These are phyloP conservation scores for Eretmochelys imbricata DNA, from an alignment of 2,113 vertebrate genomes.

Conservation along the genomic window DNA sequence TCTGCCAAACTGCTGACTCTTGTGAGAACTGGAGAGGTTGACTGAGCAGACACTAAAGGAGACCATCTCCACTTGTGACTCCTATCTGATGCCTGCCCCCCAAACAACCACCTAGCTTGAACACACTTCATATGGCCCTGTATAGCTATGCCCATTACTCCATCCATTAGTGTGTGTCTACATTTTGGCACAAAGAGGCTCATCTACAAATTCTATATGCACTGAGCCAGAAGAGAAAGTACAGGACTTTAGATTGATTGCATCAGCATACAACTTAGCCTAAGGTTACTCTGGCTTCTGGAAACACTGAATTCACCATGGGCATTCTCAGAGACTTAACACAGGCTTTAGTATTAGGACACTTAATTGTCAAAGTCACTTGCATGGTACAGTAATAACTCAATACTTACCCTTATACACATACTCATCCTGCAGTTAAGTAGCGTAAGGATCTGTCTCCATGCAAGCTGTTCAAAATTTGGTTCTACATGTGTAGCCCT, in stretches of 20 bases:
- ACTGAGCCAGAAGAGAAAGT: not conserved
- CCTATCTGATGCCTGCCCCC: not conserved
- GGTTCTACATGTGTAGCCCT: not conserved
- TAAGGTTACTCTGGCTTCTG: not conserved
- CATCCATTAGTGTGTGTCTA: not conserved
- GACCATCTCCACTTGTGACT: not conserved
- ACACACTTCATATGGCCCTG: not conserved
- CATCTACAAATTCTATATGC: not conserved
- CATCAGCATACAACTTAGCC: not conserved
- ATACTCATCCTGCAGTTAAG: not conserved
- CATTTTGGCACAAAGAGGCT: not conserved
- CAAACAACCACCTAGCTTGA: not conserved
- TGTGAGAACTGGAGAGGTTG: not conserved
- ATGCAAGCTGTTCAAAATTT: not conserved
- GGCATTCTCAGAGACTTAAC: not conserved
- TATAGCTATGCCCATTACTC: not conserved
- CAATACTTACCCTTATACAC: not conserved
- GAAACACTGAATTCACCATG: not conserved
- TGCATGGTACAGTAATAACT: not conserved
- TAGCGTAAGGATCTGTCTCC: constrained; percentile 26
- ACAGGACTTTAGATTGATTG: not conserved
- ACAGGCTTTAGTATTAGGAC: not conserved
- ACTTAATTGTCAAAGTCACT: not conserved
- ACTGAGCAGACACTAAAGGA: not conserved
- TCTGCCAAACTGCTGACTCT: not conserved